These are phyloP conservation scores for Dryobota labecula DNA, from an alignment of 2,888 invertebrate genomes.

Conservation along the genomic window DNA sequence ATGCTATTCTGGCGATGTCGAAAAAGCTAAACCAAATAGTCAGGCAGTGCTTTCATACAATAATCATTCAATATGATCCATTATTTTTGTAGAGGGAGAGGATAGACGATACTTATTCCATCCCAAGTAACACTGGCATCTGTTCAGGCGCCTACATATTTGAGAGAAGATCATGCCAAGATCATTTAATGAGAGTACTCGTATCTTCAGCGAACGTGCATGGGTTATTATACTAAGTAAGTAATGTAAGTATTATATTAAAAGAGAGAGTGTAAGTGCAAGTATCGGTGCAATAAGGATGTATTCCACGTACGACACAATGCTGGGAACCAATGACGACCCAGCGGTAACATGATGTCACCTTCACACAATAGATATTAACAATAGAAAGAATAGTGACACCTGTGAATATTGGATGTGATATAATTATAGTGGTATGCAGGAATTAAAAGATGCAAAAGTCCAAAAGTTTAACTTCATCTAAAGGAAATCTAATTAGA, in stretches of 20 bases:
- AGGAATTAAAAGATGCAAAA: conserved; percentile 26
- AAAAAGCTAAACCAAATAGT: background rate
- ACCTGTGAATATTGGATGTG: conserved; percentile 53
- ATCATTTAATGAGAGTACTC: conserved; percentile 4
- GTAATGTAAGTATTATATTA: conserved; percentile 38
- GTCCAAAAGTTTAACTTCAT: background rate
- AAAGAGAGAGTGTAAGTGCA: conserved; percentile 69
- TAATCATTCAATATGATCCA: background rate
- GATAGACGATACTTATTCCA: background rate
- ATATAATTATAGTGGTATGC: conserved; percentile 26
- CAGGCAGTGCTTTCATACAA: background rate
- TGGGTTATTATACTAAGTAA: background rate
- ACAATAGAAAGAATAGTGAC: conserved; percentile 62
- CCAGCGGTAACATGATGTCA: conserved; percentile 65
- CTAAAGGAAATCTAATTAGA: background rate
- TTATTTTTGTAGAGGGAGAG: background rate
- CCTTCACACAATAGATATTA: conserved; percentile 58
- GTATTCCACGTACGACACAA: conserved; percentile 69
- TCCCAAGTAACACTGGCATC: background rate
- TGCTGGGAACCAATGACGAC: conserved; percentile 67
- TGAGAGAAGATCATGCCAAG: conserved; percentile 1
- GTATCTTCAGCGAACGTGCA: conserved; percentile 3
- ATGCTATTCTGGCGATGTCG: background rate
- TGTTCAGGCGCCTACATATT: background rate
- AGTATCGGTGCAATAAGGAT: conserved; percentile 69